Base-by-base conservation (phyloP, 1,140 invertebrate species). In the Medauroidea extradentata region DNA sequence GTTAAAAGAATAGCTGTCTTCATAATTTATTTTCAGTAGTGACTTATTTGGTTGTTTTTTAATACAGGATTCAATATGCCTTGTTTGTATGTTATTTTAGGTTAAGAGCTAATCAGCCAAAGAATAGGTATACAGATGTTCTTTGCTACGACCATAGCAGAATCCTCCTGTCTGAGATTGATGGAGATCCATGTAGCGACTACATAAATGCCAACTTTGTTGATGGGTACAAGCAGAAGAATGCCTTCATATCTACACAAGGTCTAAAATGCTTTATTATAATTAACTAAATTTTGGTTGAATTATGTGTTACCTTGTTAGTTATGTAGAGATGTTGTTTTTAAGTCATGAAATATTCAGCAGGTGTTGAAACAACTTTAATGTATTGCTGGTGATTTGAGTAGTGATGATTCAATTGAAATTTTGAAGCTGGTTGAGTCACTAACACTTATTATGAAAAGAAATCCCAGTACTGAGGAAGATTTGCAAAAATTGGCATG, bases 171-270 rank as follows among this genome's bases (percentile, higher is more conserved):
- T 85, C 87, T 3, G 80, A 86, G 66, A 73, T 85, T 44, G 84
- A 90, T 60, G 84, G 83, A 43, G 91, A 95, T 64, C 79, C 85
- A 14, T 82, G 83, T 59, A 87, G 89, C 39, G 94, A 97, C 78
- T 98, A 98, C 70, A 96, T 98, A 69, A 97, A 99, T 80, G 96
- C 94, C 25, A 98, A 98, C 81, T 98, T 90, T 78, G 94, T 98
- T 25, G 95, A 98, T 79, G 95, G 96, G 3, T 99, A 98, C 76
- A 94, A 94, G 73, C 94, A 98, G 73, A 95, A 94, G 70, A 95
- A 96, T 79, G 94, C 95, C 43, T 99, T 96, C 75, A 98, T 99
- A 72, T 97, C 90, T 63, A 97, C 95, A 65, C 96, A 98, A 85
- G 94, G 89, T 90, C 68, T 77, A 48, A 44, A n/a, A n/a, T n/a